Evolutionary conservation across 92 coral and sea anemone genomes (phyloP).

Genomic region (Epizoanthus scotinus): DNA sequence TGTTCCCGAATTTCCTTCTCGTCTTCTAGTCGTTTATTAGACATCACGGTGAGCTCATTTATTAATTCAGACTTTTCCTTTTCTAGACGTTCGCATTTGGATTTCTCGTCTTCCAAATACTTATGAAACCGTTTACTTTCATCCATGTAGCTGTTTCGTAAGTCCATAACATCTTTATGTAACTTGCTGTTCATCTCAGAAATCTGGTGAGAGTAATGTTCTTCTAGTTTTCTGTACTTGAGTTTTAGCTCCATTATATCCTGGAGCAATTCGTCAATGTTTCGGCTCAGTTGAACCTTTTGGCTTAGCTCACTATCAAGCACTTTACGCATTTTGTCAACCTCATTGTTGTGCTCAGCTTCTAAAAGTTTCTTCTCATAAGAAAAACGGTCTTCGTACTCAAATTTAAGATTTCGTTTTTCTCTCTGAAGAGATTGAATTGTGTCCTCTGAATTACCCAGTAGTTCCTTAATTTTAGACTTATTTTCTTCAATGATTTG

Average conservation of each 20-base stretch:
- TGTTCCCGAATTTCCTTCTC: background rate
- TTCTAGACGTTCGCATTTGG: background rate
- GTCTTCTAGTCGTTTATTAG: background rate
- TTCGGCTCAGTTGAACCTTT: slow-evolving; percentile 15
- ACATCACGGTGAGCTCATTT: background rate
- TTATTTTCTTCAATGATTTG: slow-evolving; percentile 4
- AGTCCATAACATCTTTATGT: slow-evolving; percentile 6
- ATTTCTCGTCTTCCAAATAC: slow-evolving; percentile 15
- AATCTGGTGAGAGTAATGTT: background rate
- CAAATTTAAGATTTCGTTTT: slow-evolving; percentile 3
- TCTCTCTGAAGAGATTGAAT: background rate
- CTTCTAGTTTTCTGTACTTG: slow-evolving; percentile 15
- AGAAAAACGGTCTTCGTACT: background rate
- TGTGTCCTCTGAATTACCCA: background rate
- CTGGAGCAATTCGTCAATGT: slow-evolving; percentile 12
- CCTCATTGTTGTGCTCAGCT: background rate
- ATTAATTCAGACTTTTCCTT: slow-evolving; percentile 10
- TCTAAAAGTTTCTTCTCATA: slow-evolving; percentile 1
- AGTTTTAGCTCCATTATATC: slow-evolving; percentile 6
- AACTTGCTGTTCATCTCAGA: slow-evolving; percentile 3
- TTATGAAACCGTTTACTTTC: background rate
- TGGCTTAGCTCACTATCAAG: background rate
- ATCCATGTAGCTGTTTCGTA: slow-evolving; percentile 10
- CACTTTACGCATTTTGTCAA: background rate
- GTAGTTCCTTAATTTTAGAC: background rate